Evolutionary conservation across 2,888 invertebrate genomes (phyloP), one percentile per base, ranked within the genome.

Genomic region (Agrilus cyanescens): DNA sequence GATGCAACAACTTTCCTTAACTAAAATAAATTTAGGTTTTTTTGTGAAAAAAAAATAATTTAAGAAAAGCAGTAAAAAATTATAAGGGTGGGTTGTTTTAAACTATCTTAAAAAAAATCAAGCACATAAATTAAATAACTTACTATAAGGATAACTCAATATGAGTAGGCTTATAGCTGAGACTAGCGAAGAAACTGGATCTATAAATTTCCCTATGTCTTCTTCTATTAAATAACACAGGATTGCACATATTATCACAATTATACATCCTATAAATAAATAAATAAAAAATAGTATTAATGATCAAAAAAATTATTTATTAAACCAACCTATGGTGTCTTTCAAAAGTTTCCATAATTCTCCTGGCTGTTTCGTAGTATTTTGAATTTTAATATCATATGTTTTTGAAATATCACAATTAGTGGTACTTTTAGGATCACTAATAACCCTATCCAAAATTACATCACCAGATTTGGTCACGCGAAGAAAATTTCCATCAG

Each of bases 1-100:
- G 56, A 94, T 89, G 42, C 88, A 67, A 4, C 89, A 85, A 10
- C 91, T 88, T 62, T 91, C 86, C 53, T 85, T 85, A 78, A 93
- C 90, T 91, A 68, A 32, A 66, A 66, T 53, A 47, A 49, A 38
- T 54, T 48, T 16, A 41, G 8, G 10, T 25, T 10, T 25, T 25
- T 25, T 10, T 10, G 10, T 8, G 25, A 10, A 20, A 7, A 20
- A 20, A 20, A 4, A 20, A 3, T n/a, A 12, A 10, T 29, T 39
- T n/a, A 37, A 7, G 10, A n/a, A n/a, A n/a, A n/a, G n/a, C n/a
- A n/a, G n/a, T n/a, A n/a, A n/a, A n/a, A n/a, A n/a, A n/a, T n/a
- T n/a, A n/a, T n/a, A n/a, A n/a, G n/a, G n/a, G n/a, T n/a, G n/a
- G n/a, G n/a, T n/a, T n/a, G n/a, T n/a, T n/a, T n/a, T n/a, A n/a